phyloP scores from a whole-genome alignment of 2,113 vertebrate species.

The Petromus typicus region DNA sequence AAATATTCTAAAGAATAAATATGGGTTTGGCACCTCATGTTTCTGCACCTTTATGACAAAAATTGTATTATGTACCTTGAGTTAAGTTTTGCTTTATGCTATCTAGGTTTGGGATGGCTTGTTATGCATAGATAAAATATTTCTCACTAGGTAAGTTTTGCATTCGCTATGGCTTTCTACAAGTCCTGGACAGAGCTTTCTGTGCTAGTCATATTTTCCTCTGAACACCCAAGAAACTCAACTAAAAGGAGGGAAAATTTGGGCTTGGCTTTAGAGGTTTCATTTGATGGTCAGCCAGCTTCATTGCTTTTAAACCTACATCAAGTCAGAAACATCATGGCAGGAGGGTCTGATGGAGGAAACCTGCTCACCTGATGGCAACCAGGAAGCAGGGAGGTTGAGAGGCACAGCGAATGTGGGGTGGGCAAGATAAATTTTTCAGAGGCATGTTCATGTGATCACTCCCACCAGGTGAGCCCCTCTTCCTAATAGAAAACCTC shows the following conservation, averaged over 20 bases:
- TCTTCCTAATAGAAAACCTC: not conserved
- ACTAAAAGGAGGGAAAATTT: not conserved
- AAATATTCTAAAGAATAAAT: too few species aligned
- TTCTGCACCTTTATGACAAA: too few species aligned
- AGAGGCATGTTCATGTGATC: not conserved
- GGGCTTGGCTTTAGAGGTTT: not conserved
- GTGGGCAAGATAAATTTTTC: too few species aligned
- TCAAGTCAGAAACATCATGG: not conserved
- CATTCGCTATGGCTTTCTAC: too few species aligned
- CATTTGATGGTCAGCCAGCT: not conserved
- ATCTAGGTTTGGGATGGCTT: not conserved
- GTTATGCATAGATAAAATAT: not conserved
- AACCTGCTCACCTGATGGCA: not conserved
- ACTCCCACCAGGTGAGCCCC: not conserved
- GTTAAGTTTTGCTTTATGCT: not conserved
- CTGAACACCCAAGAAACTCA: not conserved
- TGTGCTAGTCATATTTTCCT: not conserved
- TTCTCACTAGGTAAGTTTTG: not conserved
- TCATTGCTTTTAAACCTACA: not conserved
- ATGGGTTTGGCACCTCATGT: too few species aligned
- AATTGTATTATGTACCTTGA: too few species aligned
- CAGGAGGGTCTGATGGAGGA: not conserved
- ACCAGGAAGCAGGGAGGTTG: not conserved
- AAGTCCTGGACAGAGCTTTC: not conserved
- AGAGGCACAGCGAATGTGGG: not conserved